These are phyloP conservation scores for Antechinus flavipes DNA, from an alignment of 2,113 vertebrate species.

Conservation along the genomic window DNA sequence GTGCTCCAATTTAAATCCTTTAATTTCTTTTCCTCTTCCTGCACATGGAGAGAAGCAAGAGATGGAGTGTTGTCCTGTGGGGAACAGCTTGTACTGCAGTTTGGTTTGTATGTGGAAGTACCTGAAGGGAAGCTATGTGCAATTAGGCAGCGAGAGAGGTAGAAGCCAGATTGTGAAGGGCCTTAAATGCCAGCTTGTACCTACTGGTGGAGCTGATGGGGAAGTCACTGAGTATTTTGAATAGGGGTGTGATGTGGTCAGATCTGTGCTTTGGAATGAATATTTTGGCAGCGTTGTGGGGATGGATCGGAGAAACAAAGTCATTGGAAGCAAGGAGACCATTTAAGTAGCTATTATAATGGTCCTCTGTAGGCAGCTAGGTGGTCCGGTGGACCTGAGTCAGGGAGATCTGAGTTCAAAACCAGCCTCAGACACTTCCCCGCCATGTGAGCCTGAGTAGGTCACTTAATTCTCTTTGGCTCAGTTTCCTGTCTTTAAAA, in stretches of 20 bases:
- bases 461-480: neutral
- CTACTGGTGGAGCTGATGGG: neutral
- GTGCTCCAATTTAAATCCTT: neutral
- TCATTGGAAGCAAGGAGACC: neutral
- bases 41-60: neutral
- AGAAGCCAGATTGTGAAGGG: neutral
- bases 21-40: neutral
- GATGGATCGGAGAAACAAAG: neutral
- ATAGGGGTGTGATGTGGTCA: neutral
- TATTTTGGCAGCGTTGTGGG: neutral
- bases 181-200: neutral
- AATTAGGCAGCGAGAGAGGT: neutral
- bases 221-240: neutral
- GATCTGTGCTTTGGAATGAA: neutral
- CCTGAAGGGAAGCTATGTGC: neutral
- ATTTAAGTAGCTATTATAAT: neutral
- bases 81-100: neutral
- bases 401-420: neutral
- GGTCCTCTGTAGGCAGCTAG: neutral
- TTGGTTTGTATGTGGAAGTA: neutral
- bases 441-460: neutral
- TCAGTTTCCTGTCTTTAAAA: slow-evolving; percentile 20
- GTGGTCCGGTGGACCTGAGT: neutral
- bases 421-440: neutral
- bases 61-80: neutral